Evolutionary conservation across 2,113 vertebrate genomes (phyloP).

Genomic region (Malurus elegans): DNA sequence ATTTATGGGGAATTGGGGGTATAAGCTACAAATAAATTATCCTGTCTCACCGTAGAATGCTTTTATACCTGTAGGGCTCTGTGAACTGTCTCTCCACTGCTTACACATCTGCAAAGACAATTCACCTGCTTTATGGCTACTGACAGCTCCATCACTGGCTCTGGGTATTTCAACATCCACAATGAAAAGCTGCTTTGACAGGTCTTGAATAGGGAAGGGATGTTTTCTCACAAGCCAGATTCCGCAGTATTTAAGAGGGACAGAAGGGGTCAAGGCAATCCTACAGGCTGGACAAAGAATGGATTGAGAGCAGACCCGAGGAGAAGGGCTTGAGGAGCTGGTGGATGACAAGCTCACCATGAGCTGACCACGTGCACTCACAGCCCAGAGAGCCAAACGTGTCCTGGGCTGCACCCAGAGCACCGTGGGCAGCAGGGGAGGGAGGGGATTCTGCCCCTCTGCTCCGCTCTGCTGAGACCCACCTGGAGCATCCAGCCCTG

Average conservation of each 20-base stretch:
- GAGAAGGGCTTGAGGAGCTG: neutral
- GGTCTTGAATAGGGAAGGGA: neutral
- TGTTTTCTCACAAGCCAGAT: neutral
- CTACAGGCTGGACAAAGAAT: neutral
- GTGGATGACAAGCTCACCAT: neutral
- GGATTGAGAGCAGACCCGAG: neutral
- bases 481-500: neutral
- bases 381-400: neutral
- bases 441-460: neutral
- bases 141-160: neutral
- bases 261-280: neutral
- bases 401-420: neutral
- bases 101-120: neutral
- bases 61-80: neutral
- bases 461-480: neutral
- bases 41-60: neutral
- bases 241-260: neutral
- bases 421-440: neutral
- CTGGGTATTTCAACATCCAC: neutral
- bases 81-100: neutral
- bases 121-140: neutral
- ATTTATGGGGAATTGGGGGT: neutral
- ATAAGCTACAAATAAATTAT: neutral
- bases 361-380: rapidly evolving
- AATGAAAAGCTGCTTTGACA: neutral